Conservation (phyloP, 2,888 invertebrate genomes). For the Hyles lineata region DNA sequence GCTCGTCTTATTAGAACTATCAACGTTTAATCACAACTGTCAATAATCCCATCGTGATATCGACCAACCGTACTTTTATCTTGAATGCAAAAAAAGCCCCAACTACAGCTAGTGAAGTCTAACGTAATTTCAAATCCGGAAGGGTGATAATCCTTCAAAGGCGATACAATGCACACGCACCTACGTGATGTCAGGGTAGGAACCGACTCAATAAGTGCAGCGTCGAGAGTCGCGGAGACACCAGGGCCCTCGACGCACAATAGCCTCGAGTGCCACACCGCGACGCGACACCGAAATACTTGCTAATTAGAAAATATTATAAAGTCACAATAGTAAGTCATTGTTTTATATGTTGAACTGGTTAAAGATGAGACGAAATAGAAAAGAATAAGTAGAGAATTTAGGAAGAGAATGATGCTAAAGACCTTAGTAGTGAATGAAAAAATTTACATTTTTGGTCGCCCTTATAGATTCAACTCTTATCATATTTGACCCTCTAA, state of each 20-base stretch:
- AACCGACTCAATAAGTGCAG: conserved; percentile 38
- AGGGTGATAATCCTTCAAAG: not conserved
- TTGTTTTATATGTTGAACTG: not conserved
- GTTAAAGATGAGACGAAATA: not conserved
- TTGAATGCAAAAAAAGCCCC: not conserved
- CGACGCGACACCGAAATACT: not conserved
- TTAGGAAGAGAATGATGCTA: too few relatives aligned
- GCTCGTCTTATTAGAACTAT: too few relatives aligned
- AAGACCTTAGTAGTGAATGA: too few relatives aligned
- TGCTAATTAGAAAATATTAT: not conserved
- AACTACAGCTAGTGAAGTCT: not conserved
- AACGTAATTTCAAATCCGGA: not conserved
- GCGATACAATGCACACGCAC: conserved; percentile 28
- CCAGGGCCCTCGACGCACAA: conserved; percentile 53
- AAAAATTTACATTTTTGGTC: too few relatives aligned
- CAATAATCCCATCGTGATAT: too few relatives aligned
- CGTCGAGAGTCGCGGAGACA: conserved; percentile 54
- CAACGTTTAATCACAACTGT: not conserved
- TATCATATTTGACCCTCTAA: too few relatives aligned
- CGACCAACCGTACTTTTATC: not conserved
- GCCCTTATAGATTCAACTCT: too few relatives aligned
- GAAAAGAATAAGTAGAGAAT: not conserved
- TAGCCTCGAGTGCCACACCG: conserved; percentile 23
- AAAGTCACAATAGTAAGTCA: not conserved
- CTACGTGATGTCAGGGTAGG: conserved; percentile 35